Evolutionary conservation across 92 coral and sea anemone genomes (phyloP), one percentile per base, ranked within the genome.

Genomic region (Micromussa lordhowensis): DNA sequence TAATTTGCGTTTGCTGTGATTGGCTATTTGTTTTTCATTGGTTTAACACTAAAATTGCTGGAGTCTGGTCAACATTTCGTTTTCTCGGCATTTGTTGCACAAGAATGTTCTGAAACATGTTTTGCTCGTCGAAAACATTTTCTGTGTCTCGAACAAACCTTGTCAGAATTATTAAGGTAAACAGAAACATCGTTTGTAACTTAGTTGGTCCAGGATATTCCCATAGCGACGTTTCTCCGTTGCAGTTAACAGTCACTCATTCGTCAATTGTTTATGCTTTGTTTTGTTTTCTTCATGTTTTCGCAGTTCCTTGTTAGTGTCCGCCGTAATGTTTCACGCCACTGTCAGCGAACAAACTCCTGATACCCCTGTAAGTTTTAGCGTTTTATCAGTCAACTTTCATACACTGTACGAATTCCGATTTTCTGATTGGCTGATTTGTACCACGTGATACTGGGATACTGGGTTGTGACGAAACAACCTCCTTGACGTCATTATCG

Each of bases 261-360:
- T 44, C 10, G 51, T 44, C 51, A 44, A 44, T 44, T 44, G 51
- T 9, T 44, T 8, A 44, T 44, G 12, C 51, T 7, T 44, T 44
- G 8, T 40, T 40, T 40, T 40, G 48, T 40, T 22, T 72, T 75
- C 2, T 63, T 73, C 38, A 1, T 76, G n/a, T 55, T 28, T 18
- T 40, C 30, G 29, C 80, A 98, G 99, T n/a, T 98, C 99, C 18
- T 80, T 98, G 68, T 75, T 98, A 75, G 98, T 98, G 30, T 96
- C 99, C 9, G 99, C 99, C 14, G 99, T 98, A 17, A 98, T 98
- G 99, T 98, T 98, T 77, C 99, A 98, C 48, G 96, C 99, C 1
- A 94, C 98, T 28, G 93, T 95, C 54, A 96, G 97, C 71, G 99
- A 98, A 80, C 98, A 98, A 80, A 98, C 99, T 24, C 99, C 99